Evolutionary conservation across 2,797 vertebrate species (phyloP), one percentile per base, ranked within the genome.

Genomic region (Acanthis flammea): DNA sequence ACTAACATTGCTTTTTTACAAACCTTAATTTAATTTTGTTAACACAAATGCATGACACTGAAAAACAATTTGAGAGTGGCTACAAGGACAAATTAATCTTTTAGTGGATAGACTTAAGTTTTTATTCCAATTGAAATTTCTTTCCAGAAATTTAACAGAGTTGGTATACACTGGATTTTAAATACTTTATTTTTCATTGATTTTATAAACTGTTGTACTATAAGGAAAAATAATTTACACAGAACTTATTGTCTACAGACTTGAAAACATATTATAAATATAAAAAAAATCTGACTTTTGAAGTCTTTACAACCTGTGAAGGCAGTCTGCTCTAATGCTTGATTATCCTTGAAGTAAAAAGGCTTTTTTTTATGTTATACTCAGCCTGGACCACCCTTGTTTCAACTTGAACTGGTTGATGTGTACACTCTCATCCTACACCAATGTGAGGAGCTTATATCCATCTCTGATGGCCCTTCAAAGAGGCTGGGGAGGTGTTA

Each of bases 281-380:
- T 6, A 0, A 25, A 47, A 48, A 31, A 33, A 31, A 6, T 27
- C 13, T 53, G 30, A 28, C 55, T 39, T 65, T 30, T 45, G 9
- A 5, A 28, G 7, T 35, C 76, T 76, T 30, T 68, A 14, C 6
- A 41, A 8, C 7, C 4, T 31, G 0, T n/a, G 12, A 65, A n/a
- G 27, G 6, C 4, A 86, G 33, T 61, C 16, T 82, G 6, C 12
- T 67, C 9, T 74, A 42, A 53, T 33, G 10, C 2, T 63, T 68
- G 6, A 54, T 74, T 84, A 39, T 39, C 9, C 2, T 41, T 23
- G 24, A 4, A 47, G 7, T 19, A 45, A 71, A 28, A 33, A 53
- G 5, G 0, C 0, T 37, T 9, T 51, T 63, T 67, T 67, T 88
- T 16, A 14, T 1, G 0, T 55, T 57, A 33, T 48, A 72, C 1